phyloP scores from a whole-genome alignment of 35 echinoderm and acorn worm species.

The Heliocidaris erythrogramma region DNA sequence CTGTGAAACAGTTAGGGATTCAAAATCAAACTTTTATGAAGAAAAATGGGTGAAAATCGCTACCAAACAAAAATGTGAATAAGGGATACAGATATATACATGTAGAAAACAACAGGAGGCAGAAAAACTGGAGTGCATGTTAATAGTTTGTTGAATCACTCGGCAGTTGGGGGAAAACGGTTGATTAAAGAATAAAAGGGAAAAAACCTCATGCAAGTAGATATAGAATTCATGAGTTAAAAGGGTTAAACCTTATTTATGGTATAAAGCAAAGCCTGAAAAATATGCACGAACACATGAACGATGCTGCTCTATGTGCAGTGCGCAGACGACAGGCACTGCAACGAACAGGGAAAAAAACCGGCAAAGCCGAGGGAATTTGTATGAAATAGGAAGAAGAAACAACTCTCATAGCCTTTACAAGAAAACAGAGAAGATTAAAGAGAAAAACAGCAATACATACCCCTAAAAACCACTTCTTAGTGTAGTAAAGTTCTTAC shows the following conservation, averaged over 20 bases:
- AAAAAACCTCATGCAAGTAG: slow-evolving; percentile 18
- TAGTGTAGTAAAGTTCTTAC: neutral
- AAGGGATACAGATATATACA: slow-evolving; percentile 18
- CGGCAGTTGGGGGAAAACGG: neutral
- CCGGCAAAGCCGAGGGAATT: neutral
- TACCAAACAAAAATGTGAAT: slow-evolving; percentile 43
- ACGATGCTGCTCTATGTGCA: neutral
- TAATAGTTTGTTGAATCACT: slow-evolving; percentile 16
- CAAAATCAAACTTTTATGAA: slow-evolving; percentile 4
- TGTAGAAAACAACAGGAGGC: neutral
- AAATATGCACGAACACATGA: neutral
- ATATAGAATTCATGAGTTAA: neutral
- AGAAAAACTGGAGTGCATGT: slow-evolving; percentile 31
- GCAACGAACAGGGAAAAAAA: neutral
- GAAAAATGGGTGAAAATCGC: neutral
- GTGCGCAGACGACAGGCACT: neutral
- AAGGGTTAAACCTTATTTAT: slow-evolving; percentile 31
- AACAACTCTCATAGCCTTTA: slow-evolving; percentile 23
- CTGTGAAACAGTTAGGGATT: slow-evolving; percentile 24
- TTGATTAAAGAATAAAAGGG: neutral
- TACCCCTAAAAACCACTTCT: slow-evolving; percentile 30
- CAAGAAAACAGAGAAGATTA: slow-evolving; percentile 8
- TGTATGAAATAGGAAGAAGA: neutral
- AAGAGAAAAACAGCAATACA: slow-evolving; percentile 16
- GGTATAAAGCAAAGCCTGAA: neutral